Evolutionary conservation across 2,888 invertebrate species (phyloP), one percentile per base, ranked within the genome.

Genomic region (Agrotis ipsilon): DNA sequence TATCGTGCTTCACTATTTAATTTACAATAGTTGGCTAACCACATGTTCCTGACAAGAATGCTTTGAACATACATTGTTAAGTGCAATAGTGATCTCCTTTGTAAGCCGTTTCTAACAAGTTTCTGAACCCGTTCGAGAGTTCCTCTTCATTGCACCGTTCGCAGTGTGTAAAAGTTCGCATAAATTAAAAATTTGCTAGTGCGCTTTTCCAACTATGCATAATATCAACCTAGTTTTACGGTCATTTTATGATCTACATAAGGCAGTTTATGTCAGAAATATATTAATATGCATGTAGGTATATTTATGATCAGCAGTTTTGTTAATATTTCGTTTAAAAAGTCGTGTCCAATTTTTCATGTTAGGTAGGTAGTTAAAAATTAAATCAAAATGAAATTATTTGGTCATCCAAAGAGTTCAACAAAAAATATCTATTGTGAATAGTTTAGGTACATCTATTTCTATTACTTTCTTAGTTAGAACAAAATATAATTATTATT

Each of bases 131-230:
- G 21, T 24, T 77, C n/a, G 43, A 43, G 21, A 49, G 45, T 45
- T 39, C 16, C n/a, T 27, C n/a, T 59, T 63, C 21, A 61, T 11
- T 62, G 46, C 14, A 70, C 13, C 59, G 39, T 49, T 48, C 48
- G 51, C 27, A 32, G 51, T 2, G n/a, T 21, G 3, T 74, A 46
- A 45, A 57, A 59, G n/a, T 51, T 32, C 16, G 51, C 46, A 57
- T 70, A 51, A 71, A 64, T 75, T 70, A 57, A 60, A 60, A 55
- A 24, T 9, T 39, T 55, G 7, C 16, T 21, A 3, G 27, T 43
- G 24, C 21, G 14, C 51, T 45, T 49, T 32, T n/a, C 32, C 13
- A 58, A 52, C 18, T 62, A 58, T 45, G 27, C 27, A 24, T 62
- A 70, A 43, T 18, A 58, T 24, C n/a, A 27, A 27, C 24, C 27